Base-by-base conservation (phyloP, 2,888 invertebrate genomes). In the Agonum fuliginosum region DNA sequence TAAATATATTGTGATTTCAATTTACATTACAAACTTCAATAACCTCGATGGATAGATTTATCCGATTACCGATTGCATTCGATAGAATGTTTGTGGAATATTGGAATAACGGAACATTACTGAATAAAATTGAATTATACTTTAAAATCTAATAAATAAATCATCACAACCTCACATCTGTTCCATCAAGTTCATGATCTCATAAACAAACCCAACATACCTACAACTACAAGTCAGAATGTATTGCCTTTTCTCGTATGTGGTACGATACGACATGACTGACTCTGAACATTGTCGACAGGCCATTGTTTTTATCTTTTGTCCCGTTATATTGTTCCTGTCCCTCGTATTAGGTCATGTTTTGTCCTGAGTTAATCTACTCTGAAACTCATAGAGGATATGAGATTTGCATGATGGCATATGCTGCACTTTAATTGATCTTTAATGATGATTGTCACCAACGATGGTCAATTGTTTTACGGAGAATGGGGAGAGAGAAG, bases 241-340 rank as follows among this genome's bases (percentile, higher is more conserved):
- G 17, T 46, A 46, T 37, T 37, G 46, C 46, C 17, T 17, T 17
- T 46, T 46, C 46, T 46, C 46, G 46, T 46, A 46, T 46, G 46
- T 46, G 46, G 46, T 46, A 46, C 17, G 46, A 12, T 17, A 46
- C 46, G 17, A 12, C 41, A 41, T 41, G 46, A 46, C 46, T 54
- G 54, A 12, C 54, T 54, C 54, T 12, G 30, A 12, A 27, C 17
- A 27, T 62, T 30, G 58, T 62, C 58, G 58, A 62, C 58, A 62
- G 58, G 30, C 58, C 19, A 62, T 62, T 62, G 58, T 62, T 62
- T 62, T 62, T 62, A 62, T 62, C 27, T 62, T 27, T 62, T 62
- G 58, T 62, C 30, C 58, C 58, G 58, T 62, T 62, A 62, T 27
- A 62, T 27, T 27, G 58, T 62, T 27, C 58, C 17, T 62, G 10